Percentiles rank a stretch among this genome's conserved stretches.
phyloP scores from a whole-genome alignment of 2,888 invertebrate genomes.

The Volucella bombylans region DNA sequence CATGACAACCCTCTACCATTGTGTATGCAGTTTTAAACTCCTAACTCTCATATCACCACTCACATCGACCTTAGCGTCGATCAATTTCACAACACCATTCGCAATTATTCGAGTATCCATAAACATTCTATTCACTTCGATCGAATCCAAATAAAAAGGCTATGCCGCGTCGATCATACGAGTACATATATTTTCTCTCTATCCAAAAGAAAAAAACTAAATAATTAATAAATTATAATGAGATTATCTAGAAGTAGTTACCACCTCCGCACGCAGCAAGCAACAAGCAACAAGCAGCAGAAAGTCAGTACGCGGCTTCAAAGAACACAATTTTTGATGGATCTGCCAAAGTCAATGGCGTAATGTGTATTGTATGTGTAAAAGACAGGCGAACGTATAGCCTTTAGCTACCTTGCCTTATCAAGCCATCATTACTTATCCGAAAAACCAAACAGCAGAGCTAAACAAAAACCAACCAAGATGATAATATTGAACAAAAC shows the following conservation, averaged over 20 bases:
- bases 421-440: slow-evolving; percentile 49
- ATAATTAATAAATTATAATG: slow-evolving; percentile 71
- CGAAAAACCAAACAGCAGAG: slow-evolving; percentile 3
- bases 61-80: slow-evolving; percentile 66
- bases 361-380: slow-evolving; percentile 33
- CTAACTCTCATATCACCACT: slow-evolving; percentile 56
- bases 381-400: slow-evolving; percentile 37
- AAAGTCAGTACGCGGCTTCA: neutral
- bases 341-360: slow-evolving; percentile 65
- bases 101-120: slow-evolving; percentile 43
- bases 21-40: slow-evolving; percentile 10
- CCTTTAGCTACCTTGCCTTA: slow-evolving; percentile 59
- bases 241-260: slow-evolving; percentile 62
- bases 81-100: slow-evolving; percentile 59
- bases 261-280: slow-evolving; percentile 66
- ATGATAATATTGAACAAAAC: slow-evolving; percentile 37
- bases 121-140: slow-evolving; percentile 44
- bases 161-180: slow-evolving; percentile 2
- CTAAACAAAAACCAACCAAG: neutral
- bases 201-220: slow-evolving; percentile 51
- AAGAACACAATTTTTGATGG: slow-evolving; percentile 60
- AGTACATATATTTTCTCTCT: slow-evolving; percentile 33
- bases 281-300: slow-evolving; percentile 18
- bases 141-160: slow-evolving; percentile 34
- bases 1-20: slow-evolving; percentile 36